Conservation (phyloP, 2,797 vertebrate genomes). For the Pipistrellus nathusii region DNA sequence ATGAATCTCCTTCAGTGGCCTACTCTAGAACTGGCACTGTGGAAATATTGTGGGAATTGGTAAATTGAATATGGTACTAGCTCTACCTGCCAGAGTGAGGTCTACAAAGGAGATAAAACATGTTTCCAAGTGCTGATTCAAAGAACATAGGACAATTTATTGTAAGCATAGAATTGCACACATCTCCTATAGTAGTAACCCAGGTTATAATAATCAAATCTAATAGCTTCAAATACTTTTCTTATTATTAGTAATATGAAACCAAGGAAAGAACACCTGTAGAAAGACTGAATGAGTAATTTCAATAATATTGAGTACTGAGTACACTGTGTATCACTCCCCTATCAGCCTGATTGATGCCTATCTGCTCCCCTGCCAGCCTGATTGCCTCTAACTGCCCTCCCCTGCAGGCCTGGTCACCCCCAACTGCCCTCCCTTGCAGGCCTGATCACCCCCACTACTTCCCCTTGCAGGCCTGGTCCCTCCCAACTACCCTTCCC, state of each 20-base stretch:
- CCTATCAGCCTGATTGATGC: too few species aligned
- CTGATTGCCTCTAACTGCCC: too few species aligned
- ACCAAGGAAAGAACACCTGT: background rate
- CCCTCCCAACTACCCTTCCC: too few species aligned
- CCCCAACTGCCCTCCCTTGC: too few species aligned
- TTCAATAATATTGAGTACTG: background rate
- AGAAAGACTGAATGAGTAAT: slow-evolving; percentile 27
- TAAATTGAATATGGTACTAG: background rate
- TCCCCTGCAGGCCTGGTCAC: too few species aligned
- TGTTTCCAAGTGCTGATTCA: background rate
- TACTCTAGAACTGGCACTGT: background rate
- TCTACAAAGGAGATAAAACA: slow-evolving; percentile 3
- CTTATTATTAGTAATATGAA: slow-evolving; percentile 40
- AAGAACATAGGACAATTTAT: background rate
- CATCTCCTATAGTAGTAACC: background rate
- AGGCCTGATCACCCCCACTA: too few species aligned
- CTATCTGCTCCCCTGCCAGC: too few species aligned
- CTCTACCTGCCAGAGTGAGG: background rate
- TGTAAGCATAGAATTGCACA: background rate
- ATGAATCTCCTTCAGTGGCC: background rate
- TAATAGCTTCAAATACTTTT: slow-evolving; percentile 23
- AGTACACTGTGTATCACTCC: background rate
- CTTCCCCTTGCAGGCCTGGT: too few species aligned
- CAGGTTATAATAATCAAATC: background rate
- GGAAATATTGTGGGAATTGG: background rate